Conservation (phyloP, 1,140 invertebrate species). For the Rhyzopertha dominica region DNA sequence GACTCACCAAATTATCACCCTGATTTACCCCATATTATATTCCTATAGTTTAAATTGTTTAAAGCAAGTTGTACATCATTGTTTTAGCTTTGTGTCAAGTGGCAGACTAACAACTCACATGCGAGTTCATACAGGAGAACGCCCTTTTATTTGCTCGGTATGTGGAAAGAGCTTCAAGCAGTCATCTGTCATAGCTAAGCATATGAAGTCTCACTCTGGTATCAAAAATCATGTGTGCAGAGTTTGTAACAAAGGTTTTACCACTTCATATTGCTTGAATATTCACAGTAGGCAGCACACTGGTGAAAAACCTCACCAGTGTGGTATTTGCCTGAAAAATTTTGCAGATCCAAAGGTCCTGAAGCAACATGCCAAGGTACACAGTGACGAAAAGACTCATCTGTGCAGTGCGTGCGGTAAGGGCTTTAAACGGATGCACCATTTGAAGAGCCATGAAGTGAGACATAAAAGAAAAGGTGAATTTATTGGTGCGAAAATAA, state of each 20-base stretch:
- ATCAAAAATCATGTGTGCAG: conserved; percentile 56
- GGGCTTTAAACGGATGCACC: conserved; percentile 44
- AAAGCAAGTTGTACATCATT: too few relatives aligned
- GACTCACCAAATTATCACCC: too few relatives aligned
- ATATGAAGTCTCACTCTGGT: conserved; percentile 57
- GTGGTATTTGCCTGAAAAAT: conserved; percentile 39
- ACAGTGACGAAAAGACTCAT: conserved; percentile 53
- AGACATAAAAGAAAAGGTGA: too few relatives aligned
- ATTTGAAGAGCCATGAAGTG: conserved; percentile 29
- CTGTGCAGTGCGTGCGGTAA: conserved; percentile 51
- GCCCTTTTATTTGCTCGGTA: conserved; percentile 48
- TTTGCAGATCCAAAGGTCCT: conserved; percentile 35
- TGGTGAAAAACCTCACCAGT: conserved; percentile 47
- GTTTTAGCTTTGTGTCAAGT: conserved; percentile 28
- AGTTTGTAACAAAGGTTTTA: conserved; percentile 46
- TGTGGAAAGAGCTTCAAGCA: conserved; percentile 52
- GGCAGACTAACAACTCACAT: conserved; percentile 28
- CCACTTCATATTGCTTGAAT: conserved; percentile 33
- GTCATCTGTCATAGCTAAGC: conserved; percentile 46
- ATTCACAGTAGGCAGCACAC: conserved; percentile 48
- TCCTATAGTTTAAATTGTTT: too few relatives aligned
- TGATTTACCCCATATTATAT: too few relatives aligned
- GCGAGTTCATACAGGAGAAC: conserved; percentile 51
- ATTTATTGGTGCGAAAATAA: too few relatives aligned
- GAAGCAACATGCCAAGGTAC: conserved; percentile 47